Base-by-base conservation (phyloP, 1,140 invertebrate species). In the Grapholita molesta region DNA sequence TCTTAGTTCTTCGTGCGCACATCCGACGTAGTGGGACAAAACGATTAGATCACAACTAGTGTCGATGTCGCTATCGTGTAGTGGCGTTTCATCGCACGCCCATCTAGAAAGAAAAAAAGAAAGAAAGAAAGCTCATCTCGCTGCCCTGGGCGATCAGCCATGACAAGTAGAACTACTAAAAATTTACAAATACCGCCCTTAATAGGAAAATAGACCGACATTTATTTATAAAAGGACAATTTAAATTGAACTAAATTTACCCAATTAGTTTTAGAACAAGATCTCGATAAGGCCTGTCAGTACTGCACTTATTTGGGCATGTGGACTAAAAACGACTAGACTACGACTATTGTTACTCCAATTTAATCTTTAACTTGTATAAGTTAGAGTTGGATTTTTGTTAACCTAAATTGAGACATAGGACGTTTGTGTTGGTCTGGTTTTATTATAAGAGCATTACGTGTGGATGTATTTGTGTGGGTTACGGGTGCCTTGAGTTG, bases 361-460 rank as follows among this genome's bases (percentile, higher is more conserved):
- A n/a, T 48, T 48, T 48, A 21, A 9, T 21, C 42, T 48, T 48
- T 8, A 48, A 21, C 18, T n/a, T 48, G 1, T 0, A 21, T 0
- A 9, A 1, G 42, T 0, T 21, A 48, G 3, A n/a, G 42, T 48
- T 48, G 1, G 6, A 48, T 21, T 48, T 18, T 48, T 21, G 0
- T 0, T 48, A 6, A 7, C 12, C 7, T 6, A 21, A 48, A 0
- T n/a, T 7, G 18, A 6, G 6, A 48, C 1, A 9, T 48, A 18
- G 15, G 42, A 48, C 18, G 18, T 48, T 21, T 21, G 42, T 21
- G 42, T 48, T 18, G 4, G 18, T 48, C 1, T 48, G 21, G 15
- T 48, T 66, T 66, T 66, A 66, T 66, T 66, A 38, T 66, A n/a
- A 66, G 64, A 38, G 32, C 35, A 28, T 64, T 64, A 66, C 24